Percentiles rank a stretch among this genome's conserved stretches.
Evolutionary conservation across 2,797 vertebrate genomes (phyloP).

Genomic region (Phalanger gymnotis): DNA sequence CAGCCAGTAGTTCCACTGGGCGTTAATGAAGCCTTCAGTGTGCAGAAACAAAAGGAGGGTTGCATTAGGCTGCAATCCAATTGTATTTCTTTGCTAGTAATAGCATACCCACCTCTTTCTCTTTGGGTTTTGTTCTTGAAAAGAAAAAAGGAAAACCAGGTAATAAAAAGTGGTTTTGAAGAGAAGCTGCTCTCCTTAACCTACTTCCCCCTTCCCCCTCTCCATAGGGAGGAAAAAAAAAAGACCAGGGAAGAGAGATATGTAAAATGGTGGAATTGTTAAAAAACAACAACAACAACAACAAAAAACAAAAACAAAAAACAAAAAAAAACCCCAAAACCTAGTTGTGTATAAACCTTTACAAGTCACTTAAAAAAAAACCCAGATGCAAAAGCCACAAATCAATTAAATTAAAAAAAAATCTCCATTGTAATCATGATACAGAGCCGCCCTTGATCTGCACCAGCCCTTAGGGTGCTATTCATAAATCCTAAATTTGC

Average conservation of each 20-base stretch:
- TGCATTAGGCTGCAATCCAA: slow-evolving; percentile 80
- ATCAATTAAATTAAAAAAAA: background rate
- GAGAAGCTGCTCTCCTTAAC: slow-evolving; percentile 54
- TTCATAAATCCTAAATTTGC: slow-evolving; percentile 51
- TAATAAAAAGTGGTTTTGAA: slow-evolving; percentile 72
- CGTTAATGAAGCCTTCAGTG: slow-evolving; percentile 81
- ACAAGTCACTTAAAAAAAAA: slow-evolving; percentile 42
- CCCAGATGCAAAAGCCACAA: background rate
- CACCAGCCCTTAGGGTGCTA: background rate
- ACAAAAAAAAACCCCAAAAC: background rate
- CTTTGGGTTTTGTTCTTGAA: slow-evolving; percentile 71
- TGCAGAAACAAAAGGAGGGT: slow-evolving; percentile 79
- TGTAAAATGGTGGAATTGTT: slow-evolving; percentile 10
- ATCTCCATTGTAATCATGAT: slow-evolving; percentile 32
- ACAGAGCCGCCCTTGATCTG: slow-evolving; percentile 38
- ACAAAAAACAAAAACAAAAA: background rate
- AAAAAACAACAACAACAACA: background rate
- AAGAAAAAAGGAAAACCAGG: slow-evolving; percentile 52
- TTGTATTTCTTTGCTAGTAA: slow-evolving; percentile 77
- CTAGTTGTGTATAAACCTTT: background rate
- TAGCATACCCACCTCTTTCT: slow-evolving; percentile 76
- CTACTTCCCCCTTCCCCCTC: slow-evolving; percentile 48
- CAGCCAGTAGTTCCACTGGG: slow-evolving; percentile 72
- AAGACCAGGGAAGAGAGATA: slow-evolving; percentile 1
- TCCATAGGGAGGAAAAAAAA: background rate